These are phyloP conservation scores for Charanyca ferruginea DNA, from an alignment of 2,888 invertebrate genomes.

Conservation along the genomic window DNA sequence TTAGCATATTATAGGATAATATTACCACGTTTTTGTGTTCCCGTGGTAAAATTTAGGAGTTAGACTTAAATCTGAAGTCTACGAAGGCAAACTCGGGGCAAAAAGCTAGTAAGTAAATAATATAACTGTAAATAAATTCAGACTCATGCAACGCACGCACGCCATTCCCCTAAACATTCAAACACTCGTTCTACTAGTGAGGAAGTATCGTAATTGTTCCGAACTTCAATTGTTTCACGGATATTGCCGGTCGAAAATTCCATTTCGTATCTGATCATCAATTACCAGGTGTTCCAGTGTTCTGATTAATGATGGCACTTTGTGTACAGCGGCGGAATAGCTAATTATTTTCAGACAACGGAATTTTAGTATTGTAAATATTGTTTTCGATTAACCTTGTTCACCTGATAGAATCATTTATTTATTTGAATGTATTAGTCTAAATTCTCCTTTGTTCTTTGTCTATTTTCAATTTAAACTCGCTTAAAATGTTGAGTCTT, in stretches of 20 bases:
- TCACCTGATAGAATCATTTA: slow-evolving; percentile 6
- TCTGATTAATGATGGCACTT: slow-evolving; percentile 51
- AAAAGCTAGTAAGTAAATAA: too few species aligned
- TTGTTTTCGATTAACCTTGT: slow-evolving; percentile 46
- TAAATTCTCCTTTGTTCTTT: slow-evolving; percentile 8
- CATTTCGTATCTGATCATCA: slow-evolving; percentile 44
- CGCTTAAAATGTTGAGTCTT: neutral
- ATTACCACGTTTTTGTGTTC: too few species aligned
- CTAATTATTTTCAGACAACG: slow-evolving; percentile 46
- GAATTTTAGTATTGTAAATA: slow-evolving; percentile 37
- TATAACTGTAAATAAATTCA: neutral
- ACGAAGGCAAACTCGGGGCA: too few species aligned
- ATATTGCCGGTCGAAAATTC: slow-evolving; percentile 46
- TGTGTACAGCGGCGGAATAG: slow-evolving; percentile 20
- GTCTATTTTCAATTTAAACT: slow-evolving; percentile 1
- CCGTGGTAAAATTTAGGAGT: too few species aligned
- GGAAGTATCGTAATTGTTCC: slow-evolving; percentile 4
- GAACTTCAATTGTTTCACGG: slow-evolving; percentile 35
- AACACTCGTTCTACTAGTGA: neutral
- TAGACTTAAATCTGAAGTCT: too few species aligned
- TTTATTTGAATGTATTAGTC: slow-evolving; percentile 27
- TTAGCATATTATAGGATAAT: too few species aligned
- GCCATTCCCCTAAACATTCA: neutral
- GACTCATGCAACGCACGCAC: neutral
- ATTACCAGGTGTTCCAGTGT: slow-evolving; percentile 35